These are phyloP conservation scores for Willowsia nigromaculata DNA, from an alignment of 2,888 invertebrate species.

Conservation along the genomic window DNA sequence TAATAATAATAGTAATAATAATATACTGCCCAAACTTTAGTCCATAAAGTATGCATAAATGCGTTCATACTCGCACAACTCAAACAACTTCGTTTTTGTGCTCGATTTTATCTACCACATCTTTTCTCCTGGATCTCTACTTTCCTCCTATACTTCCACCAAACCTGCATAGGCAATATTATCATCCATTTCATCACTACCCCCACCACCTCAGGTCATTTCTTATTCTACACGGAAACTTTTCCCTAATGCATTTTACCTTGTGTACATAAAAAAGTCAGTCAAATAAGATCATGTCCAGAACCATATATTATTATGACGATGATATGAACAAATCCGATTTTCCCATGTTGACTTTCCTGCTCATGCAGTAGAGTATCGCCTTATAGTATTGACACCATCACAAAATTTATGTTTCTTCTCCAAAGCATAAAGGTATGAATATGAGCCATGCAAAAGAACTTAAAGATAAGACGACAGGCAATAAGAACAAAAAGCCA, in stretches of 20 bases:
- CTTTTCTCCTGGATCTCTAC: neutral
- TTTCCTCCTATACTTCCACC: no score
- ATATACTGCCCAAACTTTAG: constrained; percentile 49
- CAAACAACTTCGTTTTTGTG: constrained; percentile 41
- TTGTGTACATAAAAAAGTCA: constrained; percentile 38
- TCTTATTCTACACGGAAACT: constrained; percentile 41
- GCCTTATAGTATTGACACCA: neutral
- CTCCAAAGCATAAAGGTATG: neutral
- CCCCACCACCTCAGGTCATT: constrained; percentile 39
- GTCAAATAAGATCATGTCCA: constrained; percentile 23
- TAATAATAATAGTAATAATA: constrained; percentile 53
- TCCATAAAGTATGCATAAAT: constrained; percentile 66
- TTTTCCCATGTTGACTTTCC: constrained; percentile 23
- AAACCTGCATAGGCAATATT: no score
- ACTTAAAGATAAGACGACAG: neutral
- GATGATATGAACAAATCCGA: constrained; percentile 39
- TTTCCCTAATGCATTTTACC: constrained; percentile 40
- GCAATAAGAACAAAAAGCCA: neutral
- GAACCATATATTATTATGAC: constrained; percentile 7
- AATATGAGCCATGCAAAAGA: no score
- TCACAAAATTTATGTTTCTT: neutral
- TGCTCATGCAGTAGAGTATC: neutral
- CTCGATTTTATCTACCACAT: constrained; percentile 47
- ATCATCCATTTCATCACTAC: constrained; percentile 15
- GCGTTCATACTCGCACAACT: constrained; percentile 26